A percentile compares a stretch with the other conserved stretches of the same genome.
These are phyloP conservation scores for Gari tellinella DNA, from an alignment of 2,888 invertebrate genomes.

Conservation along the genomic window DNA sequence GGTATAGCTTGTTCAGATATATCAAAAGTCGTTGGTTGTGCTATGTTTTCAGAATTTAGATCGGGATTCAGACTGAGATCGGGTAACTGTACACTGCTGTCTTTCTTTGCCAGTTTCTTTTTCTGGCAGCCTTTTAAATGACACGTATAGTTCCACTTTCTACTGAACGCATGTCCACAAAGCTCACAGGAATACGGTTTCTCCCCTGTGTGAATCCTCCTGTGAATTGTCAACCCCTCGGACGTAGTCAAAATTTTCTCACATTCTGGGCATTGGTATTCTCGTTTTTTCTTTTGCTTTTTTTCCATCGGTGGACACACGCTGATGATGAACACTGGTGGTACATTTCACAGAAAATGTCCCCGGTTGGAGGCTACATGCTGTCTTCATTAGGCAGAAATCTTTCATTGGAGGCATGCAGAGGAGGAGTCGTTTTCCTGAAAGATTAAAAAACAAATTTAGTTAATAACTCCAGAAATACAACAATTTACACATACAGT, in stretches of 20 bases:
- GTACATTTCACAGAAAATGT: conserved; percentile 6
- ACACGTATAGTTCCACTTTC: conserved; percentile 56
- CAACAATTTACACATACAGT: too few species aligned
- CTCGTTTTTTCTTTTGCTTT: conserved; percentile 48
- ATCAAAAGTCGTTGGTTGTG: too few species aligned
- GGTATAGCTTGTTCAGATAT: too few species aligned
- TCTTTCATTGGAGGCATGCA: too few species aligned
- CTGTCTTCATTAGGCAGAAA: too few species aligned
- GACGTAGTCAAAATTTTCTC: conserved; percentile 51
- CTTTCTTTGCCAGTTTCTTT: conserved; percentile 18
- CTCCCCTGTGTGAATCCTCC: conserved; percentile 49
- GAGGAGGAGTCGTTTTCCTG: too few species aligned
- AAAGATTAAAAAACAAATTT: too few species aligned
- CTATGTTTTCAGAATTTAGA: too few species aligned
- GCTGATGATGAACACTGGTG: conserved; percentile 7
- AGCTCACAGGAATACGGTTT: conserved; percentile 51
- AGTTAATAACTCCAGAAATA: too few species aligned
- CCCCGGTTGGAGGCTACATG: too few species aligned
- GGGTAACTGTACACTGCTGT: too few species aligned
- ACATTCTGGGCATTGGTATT: conserved; percentile 53
- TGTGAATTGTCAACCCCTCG: conserved; percentile 47
- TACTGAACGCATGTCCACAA: conserved; percentile 49
- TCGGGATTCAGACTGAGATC: too few species aligned
- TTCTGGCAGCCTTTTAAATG: conserved; percentile 48
- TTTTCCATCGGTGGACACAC: conserved; percentile 54